phyloP scores from a whole-genome alignment of 2,797 vertebrate species.

The Nyctalus aviator region DNA sequence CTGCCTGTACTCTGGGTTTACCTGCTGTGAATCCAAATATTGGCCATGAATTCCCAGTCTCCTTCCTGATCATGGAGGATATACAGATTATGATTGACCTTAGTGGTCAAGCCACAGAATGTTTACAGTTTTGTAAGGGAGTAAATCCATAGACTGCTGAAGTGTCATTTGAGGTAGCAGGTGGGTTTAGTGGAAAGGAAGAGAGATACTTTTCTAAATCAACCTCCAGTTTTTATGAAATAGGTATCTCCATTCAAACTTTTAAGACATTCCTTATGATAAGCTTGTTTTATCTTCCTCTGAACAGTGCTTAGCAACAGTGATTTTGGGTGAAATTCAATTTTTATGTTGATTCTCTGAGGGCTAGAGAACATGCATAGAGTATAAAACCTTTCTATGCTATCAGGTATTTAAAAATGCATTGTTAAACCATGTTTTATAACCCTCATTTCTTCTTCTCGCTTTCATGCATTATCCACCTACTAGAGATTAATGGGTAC shows the following conservation, averaged over 20 bases:
- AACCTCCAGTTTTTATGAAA: constrained; percentile 50
- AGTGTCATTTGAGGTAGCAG: constrained; percentile 38
- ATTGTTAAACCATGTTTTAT: not conserved
- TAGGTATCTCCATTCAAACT: constrained; percentile 34
- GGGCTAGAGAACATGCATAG: not conserved
- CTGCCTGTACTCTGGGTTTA: constrained; percentile 45
- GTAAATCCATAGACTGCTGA: constrained; percentile 34
- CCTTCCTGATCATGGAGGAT: not conserved
- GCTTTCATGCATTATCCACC: not conserved
- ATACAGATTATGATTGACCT: constrained; percentile 17
- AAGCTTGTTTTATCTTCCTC: not conserved
- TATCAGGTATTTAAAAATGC: constrained; percentile 40
- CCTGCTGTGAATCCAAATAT: constrained; percentile 23
- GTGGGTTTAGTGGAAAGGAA: constrained; percentile 10
- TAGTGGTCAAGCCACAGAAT: not conserved
- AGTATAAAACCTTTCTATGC: not conserved
- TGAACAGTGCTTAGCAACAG: constrained; percentile 13
- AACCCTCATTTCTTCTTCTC: not conserved
- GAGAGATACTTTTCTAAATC: constrained; percentile 50
- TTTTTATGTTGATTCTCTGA: constrained; percentile 50
- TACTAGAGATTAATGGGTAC: constrained; percentile 22
- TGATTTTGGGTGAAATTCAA: constrained; percentile 27
- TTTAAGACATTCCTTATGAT: constrained; percentile 22
- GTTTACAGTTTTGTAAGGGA: constrained; percentile 41
- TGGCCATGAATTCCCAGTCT: not conserved